Conservation (phyloP, 1,140 invertebrate genomes). For the Achatina immaculata region DNA sequence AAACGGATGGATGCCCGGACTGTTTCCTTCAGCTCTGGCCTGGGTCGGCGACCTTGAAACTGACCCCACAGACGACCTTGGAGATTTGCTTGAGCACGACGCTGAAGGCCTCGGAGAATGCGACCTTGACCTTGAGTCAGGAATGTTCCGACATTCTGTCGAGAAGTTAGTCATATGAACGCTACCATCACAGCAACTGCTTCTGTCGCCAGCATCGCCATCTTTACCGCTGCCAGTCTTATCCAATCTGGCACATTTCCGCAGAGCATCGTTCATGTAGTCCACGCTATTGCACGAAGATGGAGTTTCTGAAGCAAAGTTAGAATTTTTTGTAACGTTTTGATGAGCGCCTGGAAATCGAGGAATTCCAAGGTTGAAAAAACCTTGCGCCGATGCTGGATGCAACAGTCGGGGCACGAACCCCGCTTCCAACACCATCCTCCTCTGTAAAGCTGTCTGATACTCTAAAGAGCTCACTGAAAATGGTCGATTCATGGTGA, state of each 20-base stretch:
- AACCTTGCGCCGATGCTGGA: not conserved
- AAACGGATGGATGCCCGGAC: not conserved
- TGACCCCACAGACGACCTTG: not conserved
- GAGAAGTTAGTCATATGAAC: not conserved
- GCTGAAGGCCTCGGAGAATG: not conserved
- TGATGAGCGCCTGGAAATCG: not conserved
- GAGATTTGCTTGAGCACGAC: not conserved
- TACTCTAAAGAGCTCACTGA: not conserved
- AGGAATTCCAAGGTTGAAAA: not conserved
- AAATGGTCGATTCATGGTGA: not conserved
- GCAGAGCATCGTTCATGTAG: not conserved
- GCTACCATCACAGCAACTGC: not conserved
- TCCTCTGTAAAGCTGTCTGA: not conserved
- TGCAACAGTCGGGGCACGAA: not conserved
- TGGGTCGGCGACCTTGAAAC: not conserved
- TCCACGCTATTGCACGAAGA: not conserved
- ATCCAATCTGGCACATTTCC: not conserved
- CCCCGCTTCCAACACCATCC: not conserved
- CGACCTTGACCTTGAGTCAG: not conserved
- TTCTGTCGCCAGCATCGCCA: too few species aligned
- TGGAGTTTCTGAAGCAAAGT: not conserved
- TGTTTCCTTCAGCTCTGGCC: not conserved
- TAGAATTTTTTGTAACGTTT: not conserved
- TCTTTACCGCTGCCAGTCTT: not conserved
- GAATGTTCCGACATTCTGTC: not conserved